Evolutionary conservation across 1,140 invertebrate genomes (phyloP).

Genomic region (Nasonia giraulti): DNA sequence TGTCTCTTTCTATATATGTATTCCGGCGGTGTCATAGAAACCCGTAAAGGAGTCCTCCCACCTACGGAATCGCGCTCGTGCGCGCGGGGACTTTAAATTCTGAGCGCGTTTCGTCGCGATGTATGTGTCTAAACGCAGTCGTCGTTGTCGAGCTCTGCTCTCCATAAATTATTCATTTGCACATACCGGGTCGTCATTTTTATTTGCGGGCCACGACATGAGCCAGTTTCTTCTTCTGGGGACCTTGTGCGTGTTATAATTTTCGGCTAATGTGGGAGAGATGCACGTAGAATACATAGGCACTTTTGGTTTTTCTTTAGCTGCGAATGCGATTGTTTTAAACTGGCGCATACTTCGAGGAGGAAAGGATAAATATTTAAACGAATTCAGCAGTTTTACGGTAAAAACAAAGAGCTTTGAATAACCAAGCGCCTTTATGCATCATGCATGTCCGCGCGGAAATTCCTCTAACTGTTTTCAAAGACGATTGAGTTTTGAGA

Average conservation of each 20-base stretch:
- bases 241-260: not conserved
- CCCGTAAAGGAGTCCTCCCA: not conserved
- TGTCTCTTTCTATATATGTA: too few species aligned
- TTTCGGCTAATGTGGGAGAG: not conserved
- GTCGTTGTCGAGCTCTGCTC: not conserved
- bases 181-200: conserved; percentile 39
- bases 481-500: not conserved
- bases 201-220: not conserved
- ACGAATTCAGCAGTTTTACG: not conserved
- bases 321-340: too few species aligned
- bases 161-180: conserved; percentile 49
- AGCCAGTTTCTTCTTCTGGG: not conserved
- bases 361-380: not conserved
- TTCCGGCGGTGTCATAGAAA: not conserved
- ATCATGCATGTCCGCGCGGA: conserved; percentile 7
- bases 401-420: not conserved
- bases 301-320: not conserved
- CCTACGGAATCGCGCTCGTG: not conserved
- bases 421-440: conserved; percentile 9
- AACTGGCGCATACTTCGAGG: too few species aligned
- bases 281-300: not conserved
- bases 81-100: conserved; percentile 36
- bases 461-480: conserved; percentile 4
- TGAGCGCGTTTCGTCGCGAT: not conserved
- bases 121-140: not conserved